These are phyloP conservation scores for Tortrix viridana DNA, from an alignment of 2,888 invertebrate species.

Conservation along the genomic window DNA sequence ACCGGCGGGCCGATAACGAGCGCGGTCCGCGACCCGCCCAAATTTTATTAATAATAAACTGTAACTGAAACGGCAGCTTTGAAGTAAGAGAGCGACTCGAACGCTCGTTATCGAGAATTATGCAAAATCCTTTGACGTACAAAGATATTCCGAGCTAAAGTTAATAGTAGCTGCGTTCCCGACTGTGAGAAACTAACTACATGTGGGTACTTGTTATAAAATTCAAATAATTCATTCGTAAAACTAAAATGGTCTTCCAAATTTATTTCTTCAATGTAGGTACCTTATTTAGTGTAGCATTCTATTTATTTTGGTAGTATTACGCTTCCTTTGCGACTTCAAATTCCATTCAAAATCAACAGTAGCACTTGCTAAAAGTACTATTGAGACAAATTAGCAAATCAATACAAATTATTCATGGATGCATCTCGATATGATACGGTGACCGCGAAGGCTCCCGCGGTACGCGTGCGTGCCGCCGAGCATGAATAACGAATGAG, in stretches of 20 bases:
- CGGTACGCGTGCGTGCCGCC: conserved; percentile 62
- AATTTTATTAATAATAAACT: conserved; percentile 84
- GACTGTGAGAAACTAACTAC: conserved; percentile 32
- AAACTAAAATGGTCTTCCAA: not conserved
- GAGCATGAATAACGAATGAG: conserved; percentile 82
- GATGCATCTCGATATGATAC: conserved; percentile 35
- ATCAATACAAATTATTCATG: conserved; percentile 31
- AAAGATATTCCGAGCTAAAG: conserved; percentile 56
- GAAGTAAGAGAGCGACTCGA: conserved; percentile 78
- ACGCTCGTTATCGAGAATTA: conserved; percentile 81
- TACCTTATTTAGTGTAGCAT: no score
- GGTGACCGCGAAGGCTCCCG: conserved; percentile 41
- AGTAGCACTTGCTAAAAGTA: not conserved
- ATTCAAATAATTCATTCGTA: conserved; percentile 28
- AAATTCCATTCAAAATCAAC: not conserved
- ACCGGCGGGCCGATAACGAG: conserved; percentile 67
- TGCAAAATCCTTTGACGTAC: conserved; percentile 79
- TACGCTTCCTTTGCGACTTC: no score
- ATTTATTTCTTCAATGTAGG: not conserved
- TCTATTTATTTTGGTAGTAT: no score
- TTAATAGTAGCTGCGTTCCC: conserved; percentile 33
- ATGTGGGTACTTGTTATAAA: conserved; percentile 27
- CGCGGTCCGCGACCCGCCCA: conserved; percentile 69
- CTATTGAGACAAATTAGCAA: not conserved
- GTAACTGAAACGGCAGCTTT: conserved; percentile 81